Percentiles rank a stretch among this genome's conserved stretches.
phyloP scores from a whole-genome alignment of 2,113 vertebrate genomes.

The Regulus satrapa region DNA sequence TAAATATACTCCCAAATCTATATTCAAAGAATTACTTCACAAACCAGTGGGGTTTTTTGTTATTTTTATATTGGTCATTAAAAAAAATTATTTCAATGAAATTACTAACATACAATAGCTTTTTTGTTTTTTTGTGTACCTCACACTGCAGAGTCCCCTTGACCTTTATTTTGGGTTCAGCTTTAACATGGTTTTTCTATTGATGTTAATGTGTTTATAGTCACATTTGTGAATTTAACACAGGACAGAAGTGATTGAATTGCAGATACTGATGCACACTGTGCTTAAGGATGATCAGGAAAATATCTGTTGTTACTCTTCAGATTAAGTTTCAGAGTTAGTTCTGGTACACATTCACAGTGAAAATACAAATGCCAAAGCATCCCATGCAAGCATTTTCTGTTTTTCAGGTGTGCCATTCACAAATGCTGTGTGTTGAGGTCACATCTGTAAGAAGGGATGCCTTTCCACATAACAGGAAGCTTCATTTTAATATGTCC shows the following conservation, averaged over 20 bases:
- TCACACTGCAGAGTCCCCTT: not conserved
- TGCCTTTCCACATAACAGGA: not conserved
- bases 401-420: not conserved
- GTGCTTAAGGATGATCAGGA: not conserved
- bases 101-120: not conserved
- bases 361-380: not conserved
- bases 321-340: not conserved
- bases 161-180: not conserved
- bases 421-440: not conserved
- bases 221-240: not conserved
- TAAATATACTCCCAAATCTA: not conserved
- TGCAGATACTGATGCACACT: not conserved
- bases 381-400: not conserved
- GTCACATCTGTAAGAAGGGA: not conserved
- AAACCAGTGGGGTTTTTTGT: rapidly evolving
- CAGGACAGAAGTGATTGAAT: not conserved
- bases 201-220: not conserved
- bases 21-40: not conserved
- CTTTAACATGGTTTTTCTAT: not conserved
- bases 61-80: not conserved
- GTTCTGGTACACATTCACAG: not conserved
- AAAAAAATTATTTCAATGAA: not conserved
- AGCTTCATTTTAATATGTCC: not conserved
- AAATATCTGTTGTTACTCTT: not conserved
- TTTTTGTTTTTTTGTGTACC: not conserved